phyloP scores from a whole-genome alignment of 2,113 vertebrate species.

The Silurus meridionalis region DNA sequence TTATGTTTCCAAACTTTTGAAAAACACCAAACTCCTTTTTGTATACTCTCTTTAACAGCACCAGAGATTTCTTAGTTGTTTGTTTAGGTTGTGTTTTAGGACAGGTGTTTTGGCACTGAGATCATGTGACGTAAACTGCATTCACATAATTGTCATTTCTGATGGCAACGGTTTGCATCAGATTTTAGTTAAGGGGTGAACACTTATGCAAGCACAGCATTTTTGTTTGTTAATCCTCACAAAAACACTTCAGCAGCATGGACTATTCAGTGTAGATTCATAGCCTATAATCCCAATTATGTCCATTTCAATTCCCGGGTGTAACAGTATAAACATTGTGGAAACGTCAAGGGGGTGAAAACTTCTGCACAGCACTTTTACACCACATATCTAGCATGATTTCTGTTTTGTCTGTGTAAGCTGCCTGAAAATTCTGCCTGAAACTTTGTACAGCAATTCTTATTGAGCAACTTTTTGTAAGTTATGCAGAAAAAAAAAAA shows the following conservation, averaged over 20 bases:
- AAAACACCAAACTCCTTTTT: background rate
- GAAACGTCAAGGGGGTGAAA: background rate
- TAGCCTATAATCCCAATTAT: background rate
- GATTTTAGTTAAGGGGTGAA: background rate
- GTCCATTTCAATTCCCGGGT: background rate
- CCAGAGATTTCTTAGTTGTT: background rate
- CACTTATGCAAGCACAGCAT: background rate
- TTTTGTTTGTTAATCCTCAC: background rate
- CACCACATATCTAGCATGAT: background rate
- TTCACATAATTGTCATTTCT: background rate
- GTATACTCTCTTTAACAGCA: no score
- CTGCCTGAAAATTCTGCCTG: background rate
- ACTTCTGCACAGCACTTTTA: background rate
- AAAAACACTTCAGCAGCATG: background rate
- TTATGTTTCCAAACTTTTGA: no score
- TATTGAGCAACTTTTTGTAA: slow-evolving; percentile 20
- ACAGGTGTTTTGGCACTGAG: background rate
- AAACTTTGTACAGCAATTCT: background rate
- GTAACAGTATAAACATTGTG: background rate
- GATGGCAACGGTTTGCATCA: background rate
- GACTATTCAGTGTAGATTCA: background rate
- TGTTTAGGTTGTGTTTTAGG: background rate
- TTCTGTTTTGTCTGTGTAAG: background rate
- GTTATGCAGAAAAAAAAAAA: slow-evolving; percentile 23
- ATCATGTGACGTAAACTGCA: background rate